Conservation (phyloP, 1,140 invertebrate species). For the Oncopeltus fasciatus region DNA sequence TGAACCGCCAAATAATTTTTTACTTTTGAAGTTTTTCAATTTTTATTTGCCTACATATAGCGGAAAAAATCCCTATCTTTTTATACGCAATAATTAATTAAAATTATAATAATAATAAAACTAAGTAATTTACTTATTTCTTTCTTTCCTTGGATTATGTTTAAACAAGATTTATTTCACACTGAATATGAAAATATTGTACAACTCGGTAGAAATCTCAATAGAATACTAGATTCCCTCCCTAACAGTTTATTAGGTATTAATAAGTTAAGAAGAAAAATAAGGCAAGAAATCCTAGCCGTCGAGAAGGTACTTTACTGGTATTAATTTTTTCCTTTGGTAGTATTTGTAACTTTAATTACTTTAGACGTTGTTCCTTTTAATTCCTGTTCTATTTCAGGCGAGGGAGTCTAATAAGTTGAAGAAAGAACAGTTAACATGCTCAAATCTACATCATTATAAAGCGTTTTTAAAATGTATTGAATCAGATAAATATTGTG, state of each 20-base stretch:
- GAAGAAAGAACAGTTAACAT: constrained; percentile 19
- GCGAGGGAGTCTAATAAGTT: not conserved
- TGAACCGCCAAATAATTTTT: no score
- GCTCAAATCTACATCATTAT: constrained; percentile 21
- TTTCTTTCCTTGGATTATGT: not conserved
- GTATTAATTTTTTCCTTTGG: not conserved
- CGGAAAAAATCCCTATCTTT: no score
- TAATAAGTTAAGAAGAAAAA: not conserved
- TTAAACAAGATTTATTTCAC: not conserved
- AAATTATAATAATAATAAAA: no score
- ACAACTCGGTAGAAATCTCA: not conserved
- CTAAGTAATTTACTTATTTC: not conserved
- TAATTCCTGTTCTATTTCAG: not conserved
- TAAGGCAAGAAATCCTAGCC: not conserved
- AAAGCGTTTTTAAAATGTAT: constrained; percentile 15
- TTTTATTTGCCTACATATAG: no score
- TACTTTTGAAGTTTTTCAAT: no score
- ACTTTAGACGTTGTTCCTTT: not conserved
- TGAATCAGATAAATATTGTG: constrained; percentile 2
- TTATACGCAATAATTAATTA: no score
- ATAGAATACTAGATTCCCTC: not conserved
- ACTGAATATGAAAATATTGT: not conserved
- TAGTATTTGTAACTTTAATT: not conserved
- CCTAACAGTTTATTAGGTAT: not conserved
- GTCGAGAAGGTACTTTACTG: not conserved